phyloP scores from a whole-genome alignment of 2,797 vertebrate species.

The Adrianichthys oophorus region DNA sequence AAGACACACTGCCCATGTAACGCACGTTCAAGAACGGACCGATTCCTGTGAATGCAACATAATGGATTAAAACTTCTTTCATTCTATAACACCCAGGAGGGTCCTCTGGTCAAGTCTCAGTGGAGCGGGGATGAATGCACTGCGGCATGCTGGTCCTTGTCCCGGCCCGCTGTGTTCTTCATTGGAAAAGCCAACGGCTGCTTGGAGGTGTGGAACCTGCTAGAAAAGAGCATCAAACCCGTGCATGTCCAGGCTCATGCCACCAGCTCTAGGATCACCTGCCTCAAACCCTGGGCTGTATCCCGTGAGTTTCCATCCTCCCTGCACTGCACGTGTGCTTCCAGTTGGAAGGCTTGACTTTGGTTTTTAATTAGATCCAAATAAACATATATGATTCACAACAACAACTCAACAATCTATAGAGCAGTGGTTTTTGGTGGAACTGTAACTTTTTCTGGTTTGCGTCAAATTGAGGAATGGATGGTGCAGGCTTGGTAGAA shows the following conservation, averaged over 20 bases:
- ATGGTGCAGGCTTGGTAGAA: too few species aligned
- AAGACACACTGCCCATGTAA: too few species aligned
- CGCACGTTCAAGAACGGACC: too few species aligned
- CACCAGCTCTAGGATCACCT: slow-evolving; percentile 77
- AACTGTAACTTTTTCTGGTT: too few species aligned
- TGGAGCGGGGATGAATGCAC: slow-evolving; percentile 76
- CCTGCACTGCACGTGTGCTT: neutral
- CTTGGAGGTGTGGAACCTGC: slow-evolving; percentile 90
- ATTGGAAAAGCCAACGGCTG: slow-evolving; percentile 87
- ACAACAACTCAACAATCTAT: too few species aligned
- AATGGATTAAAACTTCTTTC: neutral
- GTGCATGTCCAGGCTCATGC: slow-evolving; percentile 72
- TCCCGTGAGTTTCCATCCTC: slow-evolving; percentile 76
- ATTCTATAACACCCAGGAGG: slow-evolving; percentile 62
- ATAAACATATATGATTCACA: too few species aligned
- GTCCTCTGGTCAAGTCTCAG: slow-evolving; percentile 80
- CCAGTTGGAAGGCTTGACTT: neutral
- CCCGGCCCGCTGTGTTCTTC: slow-evolving; percentile 88
- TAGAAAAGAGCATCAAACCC: slow-evolving; percentile 84
- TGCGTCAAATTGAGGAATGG: too few species aligned
- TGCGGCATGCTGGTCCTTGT: slow-evolving; percentile 86
- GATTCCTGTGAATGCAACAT: too few species aligned
- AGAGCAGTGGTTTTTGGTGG: too few species aligned
- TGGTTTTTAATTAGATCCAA: too few species aligned
- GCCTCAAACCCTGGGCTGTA: slow-evolving; percentile 80